These are phyloP conservation scores for Carassius auratus DNA, from an alignment of 2,113 vertebrate genomes.

Conservation along the genomic window DNA sequence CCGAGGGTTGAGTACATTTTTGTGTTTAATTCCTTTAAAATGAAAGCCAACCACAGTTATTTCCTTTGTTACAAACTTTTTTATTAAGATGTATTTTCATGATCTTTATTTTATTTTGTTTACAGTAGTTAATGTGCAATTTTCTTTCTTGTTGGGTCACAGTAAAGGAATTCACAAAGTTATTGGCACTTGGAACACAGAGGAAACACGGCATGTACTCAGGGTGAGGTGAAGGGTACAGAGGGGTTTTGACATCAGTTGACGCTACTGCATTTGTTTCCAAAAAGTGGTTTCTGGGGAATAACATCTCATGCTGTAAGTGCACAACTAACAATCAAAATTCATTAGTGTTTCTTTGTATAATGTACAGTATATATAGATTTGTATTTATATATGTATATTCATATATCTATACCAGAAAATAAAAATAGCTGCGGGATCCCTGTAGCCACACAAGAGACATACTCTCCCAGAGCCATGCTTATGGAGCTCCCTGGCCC, in stretches of 20 bases:
- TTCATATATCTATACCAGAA: slow-evolving; percentile 36
- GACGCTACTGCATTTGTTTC: slow-evolving; percentile 70
- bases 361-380: slow-evolving; percentile 72
- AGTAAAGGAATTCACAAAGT: slow-evolving; percentile 82
- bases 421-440: slow-evolving; percentile 53
- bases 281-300: slow-evolving; percentile 49
- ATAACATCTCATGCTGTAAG: slow-evolving; percentile 81
- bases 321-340: slow-evolving; percentile 81
- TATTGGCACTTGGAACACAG: slow-evolving; percentile 88
- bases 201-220: slow-evolving; percentile 76
- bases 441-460: slow-evolving; percentile 49
- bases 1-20: no score
- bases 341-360: slow-evolving; percentile 79
- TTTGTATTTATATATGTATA: slow-evolving; percentile 54
- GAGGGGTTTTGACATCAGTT: slow-evolving; percentile 66
- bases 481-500: slow-evolving; percentile 17
- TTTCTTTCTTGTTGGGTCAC: slow-evolving; percentile 80
- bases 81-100: slow-evolving; percentile 79
- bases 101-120: slow-evolving; percentile 69
- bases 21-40: neutral
- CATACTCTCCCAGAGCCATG: slow-evolving; percentile 30
- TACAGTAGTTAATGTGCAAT: slow-evolving; percentile 94
- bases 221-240: slow-evolving; percentile 47
- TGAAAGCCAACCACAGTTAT: neutral
- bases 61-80: slow-evolving; percentile 84